phyloP scores from a whole-genome alignment of 2,888 invertebrate genomes.

The Diploptera punctata region DNA sequence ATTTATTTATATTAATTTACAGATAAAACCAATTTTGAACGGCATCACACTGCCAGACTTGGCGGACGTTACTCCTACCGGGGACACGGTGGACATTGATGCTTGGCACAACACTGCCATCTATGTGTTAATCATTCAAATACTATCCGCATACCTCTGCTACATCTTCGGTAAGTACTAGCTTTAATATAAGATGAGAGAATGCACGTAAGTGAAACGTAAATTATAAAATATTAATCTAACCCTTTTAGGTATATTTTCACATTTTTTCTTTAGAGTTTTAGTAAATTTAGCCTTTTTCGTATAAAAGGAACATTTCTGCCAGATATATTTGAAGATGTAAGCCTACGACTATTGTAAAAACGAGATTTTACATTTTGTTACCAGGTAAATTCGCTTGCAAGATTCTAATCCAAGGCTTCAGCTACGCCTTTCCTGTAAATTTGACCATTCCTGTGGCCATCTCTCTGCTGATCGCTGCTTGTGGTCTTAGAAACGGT shows the following conservation, averaged over 20 bases:
- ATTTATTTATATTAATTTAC: no score
- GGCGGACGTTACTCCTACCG: conserved; percentile 55
- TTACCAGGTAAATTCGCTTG: conserved; percentile 86
- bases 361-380: no score
- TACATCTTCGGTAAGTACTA: conserved; percentile 58
- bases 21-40: conserved; percentile 59
- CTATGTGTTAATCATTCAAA: conserved; percentile 70
- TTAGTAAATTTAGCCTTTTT: no score
- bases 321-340: no score
- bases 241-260: no score
- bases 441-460: conserved; percentile 77
- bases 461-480: conserved; percentile 69
- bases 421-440: conserved; percentile 86
- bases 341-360: no score
- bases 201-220: no score
- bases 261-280: no score
- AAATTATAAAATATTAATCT: no score
- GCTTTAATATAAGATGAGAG: no score
- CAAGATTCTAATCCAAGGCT: conserved; percentile 87
- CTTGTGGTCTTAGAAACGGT: conserved; percentile 68
- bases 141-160: conserved; percentile 67
- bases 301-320: no score
- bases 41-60: conserved; percentile 53
- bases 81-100: conserved; percentile 51
- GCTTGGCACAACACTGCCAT: conserved; percentile 58